Percentiles rank a stretch among this genome's conserved stretches.
Conservation (phyloP, 1,140 invertebrate genomes). For the Tetramorium simillimum region DNA sequence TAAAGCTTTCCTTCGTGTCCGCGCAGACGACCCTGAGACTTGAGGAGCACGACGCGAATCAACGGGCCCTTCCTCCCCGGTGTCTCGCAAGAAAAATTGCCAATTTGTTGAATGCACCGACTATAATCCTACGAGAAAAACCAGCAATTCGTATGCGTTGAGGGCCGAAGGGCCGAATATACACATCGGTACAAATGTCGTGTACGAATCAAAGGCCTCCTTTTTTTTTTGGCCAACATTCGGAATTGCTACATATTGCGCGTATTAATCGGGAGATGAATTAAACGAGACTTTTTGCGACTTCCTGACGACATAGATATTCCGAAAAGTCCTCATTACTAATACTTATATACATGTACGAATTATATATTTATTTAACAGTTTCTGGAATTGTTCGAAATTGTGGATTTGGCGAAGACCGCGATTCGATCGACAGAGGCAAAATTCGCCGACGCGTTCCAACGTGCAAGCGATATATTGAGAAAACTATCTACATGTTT, state of each 20-base stretch:
- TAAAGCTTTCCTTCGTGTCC: slow-evolving; percentile 73
- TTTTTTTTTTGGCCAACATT: slow-evolving; percentile 58
- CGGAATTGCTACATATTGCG: background rate
- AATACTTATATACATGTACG: background rate
- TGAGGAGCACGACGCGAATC: slow-evolving; percentile 2
- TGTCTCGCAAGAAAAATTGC: slow-evolving; percentile 75
- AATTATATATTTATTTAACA: background rate
- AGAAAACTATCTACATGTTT: slow-evolving; percentile 57
- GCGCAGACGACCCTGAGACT: background rate
- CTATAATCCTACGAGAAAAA: slow-evolving; percentile 71
- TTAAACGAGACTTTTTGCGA: background rate
- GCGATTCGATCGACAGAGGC: background rate
- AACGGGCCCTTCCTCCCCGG: background rate
- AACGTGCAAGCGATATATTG: slow-evolving; percentile 24
- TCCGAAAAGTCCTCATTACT: background rate
- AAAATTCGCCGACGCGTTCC: background rate
- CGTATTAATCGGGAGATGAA: background rate
- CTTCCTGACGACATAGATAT: background rate
- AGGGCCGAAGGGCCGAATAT: background rate
- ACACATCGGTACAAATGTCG: slow-evolving; percentile 24
- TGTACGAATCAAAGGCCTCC: slow-evolving; percentile 20
- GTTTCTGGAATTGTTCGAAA: background rate
- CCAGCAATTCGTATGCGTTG: slow-evolving; percentile 62
- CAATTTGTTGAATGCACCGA: slow-evolving; percentile 78
- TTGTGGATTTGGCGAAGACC: background rate